phyloP scores from a whole-genome alignment of 1,140 invertebrate genomes.

The Drosophila miranda region DNA sequence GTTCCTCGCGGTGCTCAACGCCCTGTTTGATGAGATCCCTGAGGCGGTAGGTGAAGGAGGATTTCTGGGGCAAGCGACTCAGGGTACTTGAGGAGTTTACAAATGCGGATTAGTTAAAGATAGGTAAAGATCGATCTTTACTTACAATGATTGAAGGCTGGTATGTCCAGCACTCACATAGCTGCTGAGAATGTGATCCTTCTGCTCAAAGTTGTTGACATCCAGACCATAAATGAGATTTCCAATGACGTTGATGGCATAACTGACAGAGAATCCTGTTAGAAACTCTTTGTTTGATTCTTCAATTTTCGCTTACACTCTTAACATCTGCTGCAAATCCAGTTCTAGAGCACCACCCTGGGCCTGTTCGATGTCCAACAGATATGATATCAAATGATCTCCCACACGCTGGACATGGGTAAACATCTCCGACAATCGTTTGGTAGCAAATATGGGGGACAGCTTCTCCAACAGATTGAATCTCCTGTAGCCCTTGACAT shows the following conservation, averaged over 20 bases:
- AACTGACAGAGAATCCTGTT: slow-evolving; percentile 29
- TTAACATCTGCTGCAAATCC: slow-evolving; percentile 68
- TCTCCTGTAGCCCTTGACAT: slow-evolving; percentile 60
- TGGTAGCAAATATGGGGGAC: slow-evolving; percentile 53
- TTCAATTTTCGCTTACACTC: slow-evolving; percentile 48
- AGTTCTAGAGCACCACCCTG: slow-evolving; percentile 17
- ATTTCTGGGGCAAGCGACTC: slow-evolving; percentile 58
- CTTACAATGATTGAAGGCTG: slow-evolving; percentile 65
- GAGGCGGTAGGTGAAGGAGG: slow-evolving; percentile 67
- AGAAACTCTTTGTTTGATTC: not conserved
- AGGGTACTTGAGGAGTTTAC: slow-evolving; percentile 42
- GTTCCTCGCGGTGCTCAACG: slow-evolving; percentile 60
- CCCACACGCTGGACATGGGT: slow-evolving; percentile 57
- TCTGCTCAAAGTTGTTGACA: slow-evolving; percentile 66
- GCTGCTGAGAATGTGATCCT: slow-evolving; percentile 62
- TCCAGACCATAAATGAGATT: slow-evolving; percentile 73
- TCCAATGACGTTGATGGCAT: slow-evolving; percentile 68
- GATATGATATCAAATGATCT: slow-evolving; percentile 53
- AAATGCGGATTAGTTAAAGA: not conserved
- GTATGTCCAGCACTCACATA: slow-evolving; percentile 40
- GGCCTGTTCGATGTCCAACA: slow-evolving; percentile 16
- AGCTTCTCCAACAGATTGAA: slow-evolving; percentile 73
- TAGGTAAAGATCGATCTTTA: not conserved
- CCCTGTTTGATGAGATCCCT: slow-evolving; percentile 59
- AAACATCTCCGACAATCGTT: slow-evolving; percentile 56